Conservation (phyloP, 2,797 vertebrate species). For the Aplochiton taeniatus region DNA sequence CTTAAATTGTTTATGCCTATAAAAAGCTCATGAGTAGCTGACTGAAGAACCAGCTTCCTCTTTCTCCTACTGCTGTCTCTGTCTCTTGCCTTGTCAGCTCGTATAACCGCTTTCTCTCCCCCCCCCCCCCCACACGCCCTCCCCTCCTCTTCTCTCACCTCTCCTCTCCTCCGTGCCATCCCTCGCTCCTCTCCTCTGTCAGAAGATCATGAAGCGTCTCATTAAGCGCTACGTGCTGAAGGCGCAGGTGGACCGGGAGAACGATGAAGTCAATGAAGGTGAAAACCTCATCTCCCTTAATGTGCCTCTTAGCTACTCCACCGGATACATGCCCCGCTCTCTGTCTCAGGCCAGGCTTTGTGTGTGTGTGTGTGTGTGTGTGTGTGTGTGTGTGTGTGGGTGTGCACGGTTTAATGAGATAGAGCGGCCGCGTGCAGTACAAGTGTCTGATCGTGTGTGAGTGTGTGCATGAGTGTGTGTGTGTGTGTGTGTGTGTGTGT, state of each 20-base stretch:
- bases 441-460: background rate
- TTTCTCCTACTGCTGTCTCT: too few relatives aligned
- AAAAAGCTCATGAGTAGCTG: too few relatives aligned
- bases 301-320: background rate
- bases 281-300: conserved; percentile 45
- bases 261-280: conserved; percentile 98
- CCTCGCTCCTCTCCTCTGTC: conserved; percentile 44
- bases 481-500: conserved; percentile 4
- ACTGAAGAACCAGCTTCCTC: too few relatives aligned
- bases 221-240: conserved; percentile 96
- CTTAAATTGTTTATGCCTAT: background rate
- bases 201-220: conserved; percentile 98
- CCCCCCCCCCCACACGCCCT: background rate
- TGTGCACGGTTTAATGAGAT: background rate
- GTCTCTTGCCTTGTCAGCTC: background rate
- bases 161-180: background rate
- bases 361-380: conserved; percentile 9
- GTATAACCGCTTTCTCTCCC: background rate
- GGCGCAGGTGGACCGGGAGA: conserved; percentile 96
- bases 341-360: background rate
- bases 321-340: background rate
- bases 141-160: background rate
- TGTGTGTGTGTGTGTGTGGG: conserved; percentile 4
- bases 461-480: conserved; percentile 1
- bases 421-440: too few relatives aligned